phyloP scores from a whole-genome alignment of 1,140 invertebrate species.

The Drosophila mojavensis region DNA sequence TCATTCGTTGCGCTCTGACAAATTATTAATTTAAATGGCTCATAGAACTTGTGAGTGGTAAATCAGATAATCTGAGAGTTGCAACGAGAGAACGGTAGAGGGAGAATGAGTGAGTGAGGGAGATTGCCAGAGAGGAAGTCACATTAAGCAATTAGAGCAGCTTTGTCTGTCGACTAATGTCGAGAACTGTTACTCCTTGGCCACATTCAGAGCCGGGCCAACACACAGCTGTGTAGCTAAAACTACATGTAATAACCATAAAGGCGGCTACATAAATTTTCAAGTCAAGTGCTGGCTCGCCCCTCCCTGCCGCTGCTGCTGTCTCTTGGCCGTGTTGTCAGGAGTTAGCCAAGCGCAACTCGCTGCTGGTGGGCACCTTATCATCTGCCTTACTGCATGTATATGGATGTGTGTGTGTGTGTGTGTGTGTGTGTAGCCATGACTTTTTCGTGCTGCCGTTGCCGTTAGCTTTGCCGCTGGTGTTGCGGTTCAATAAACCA shows the following conservation, averaged over 20 bases:
- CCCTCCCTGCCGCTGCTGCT: background rate
- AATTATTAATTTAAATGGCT: slow-evolving; percentile 80
- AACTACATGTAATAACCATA: slow-evolving; percentile 74
- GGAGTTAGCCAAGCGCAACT: slow-evolving; percentile 75
- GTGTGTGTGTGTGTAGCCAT: slow-evolving; percentile 14
- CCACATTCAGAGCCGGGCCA: background rate
- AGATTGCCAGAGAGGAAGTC: slow-evolving; percentile 25
- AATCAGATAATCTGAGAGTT: slow-evolving; percentile 21
- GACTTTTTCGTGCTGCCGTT: slow-evolving; percentile 9
- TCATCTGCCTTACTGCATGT: slow-evolving; percentile 40
- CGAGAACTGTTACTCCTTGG: slow-evolving; percentile 6
- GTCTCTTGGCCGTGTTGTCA: slow-evolving; percentile 27
- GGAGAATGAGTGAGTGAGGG: background rate
- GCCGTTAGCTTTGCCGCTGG: slow-evolving; percentile 2
- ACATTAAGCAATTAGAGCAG: slow-evolving; percentile 69
- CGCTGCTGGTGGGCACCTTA: slow-evolving; percentile 58
- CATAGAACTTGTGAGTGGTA: slow-evolving; percentile 44
- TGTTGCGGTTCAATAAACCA: slow-evolving; percentile 83
- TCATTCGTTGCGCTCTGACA: slow-evolving; percentile 43
- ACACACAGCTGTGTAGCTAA: slow-evolving; percentile 27
- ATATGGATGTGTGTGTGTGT: background rate
- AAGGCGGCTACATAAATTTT: slow-evolving; percentile 76
- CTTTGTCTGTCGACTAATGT: slow-evolving; percentile 73
- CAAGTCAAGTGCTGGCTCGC: slow-evolving; percentile 59
- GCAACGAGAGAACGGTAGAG: slow-evolving; percentile 19